Conservation (phyloP, 2,888 invertebrate species). For the Hyles lineata region DNA sequence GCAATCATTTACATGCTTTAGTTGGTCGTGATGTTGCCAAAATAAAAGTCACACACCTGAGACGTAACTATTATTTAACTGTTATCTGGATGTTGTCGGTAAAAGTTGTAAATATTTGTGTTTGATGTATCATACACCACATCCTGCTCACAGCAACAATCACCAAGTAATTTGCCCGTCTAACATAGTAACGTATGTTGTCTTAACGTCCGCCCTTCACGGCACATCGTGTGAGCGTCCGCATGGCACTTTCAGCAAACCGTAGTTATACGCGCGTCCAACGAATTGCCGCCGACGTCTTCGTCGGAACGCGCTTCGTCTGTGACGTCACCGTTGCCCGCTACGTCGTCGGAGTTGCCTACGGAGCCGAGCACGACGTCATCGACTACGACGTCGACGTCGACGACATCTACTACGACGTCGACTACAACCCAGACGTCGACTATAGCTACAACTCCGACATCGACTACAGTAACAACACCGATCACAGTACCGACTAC, state of each 20-base stretch:
- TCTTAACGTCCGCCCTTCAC: constrained; percentile 64
- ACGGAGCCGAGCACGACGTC: constrained; percentile 50
- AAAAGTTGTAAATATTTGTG: constrained; percentile 7
- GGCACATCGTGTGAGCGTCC: constrained; percentile 80
- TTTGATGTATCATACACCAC: neutral
- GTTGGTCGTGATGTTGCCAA: neutral
- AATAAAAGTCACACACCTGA: neutral
- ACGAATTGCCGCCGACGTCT: constrained; percentile 70
- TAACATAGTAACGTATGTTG: constrained; percentile 44
- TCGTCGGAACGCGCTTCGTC: constrained; percentile 58
- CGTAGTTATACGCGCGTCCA: constrained; percentile 79
- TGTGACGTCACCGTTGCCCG: constrained; percentile 57
- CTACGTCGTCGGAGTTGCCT: constrained; percentile 51
- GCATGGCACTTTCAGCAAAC: constrained; percentile 85
- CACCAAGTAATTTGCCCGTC: neutral
- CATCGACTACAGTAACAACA: constrained; percentile 48
- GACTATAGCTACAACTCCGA: constrained; percentile 53
- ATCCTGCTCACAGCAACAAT: neutral
- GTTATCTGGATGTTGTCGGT: neutral
- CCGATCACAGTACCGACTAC: constrained; percentile 57
- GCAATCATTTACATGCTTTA: neutral
- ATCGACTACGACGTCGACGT: constrained; percentile 46
- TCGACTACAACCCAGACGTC: constrained; percentile 49
- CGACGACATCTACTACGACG: constrained; percentile 48
- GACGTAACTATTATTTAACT: neutral